phyloP scores from a whole-genome alignment of 2,888 invertebrate genomes.

The Galerucella calmariensis region DNA sequence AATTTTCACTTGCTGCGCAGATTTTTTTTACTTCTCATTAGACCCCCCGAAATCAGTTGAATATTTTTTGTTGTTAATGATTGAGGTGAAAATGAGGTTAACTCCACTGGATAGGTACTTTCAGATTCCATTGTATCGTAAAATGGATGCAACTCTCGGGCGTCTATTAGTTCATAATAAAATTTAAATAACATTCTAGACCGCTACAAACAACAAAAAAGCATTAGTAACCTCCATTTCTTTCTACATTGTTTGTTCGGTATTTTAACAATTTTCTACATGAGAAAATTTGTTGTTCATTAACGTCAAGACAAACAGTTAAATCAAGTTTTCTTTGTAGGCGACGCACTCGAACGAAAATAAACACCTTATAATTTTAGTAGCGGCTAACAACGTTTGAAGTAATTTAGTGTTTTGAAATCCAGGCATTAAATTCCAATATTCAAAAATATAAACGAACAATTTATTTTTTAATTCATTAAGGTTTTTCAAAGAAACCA shows the following conservation, averaged over 20 bases:
- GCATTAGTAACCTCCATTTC: background rate
- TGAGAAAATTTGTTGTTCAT: slow-evolving; percentile 32
- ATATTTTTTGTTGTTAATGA: no score
- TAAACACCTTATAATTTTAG: slow-evolving; percentile 29
- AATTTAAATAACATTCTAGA: background rate
- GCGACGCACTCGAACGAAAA: slow-evolving; percentile 28
- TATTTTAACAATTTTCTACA: slow-evolving; percentile 6
- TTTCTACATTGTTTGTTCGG: background rate
- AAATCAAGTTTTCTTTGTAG: slow-evolving; percentile 24
- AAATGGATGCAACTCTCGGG: background rate
- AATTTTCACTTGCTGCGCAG: no score
- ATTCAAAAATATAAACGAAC: background rate
- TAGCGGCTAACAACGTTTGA: slow-evolving; percentile 7
- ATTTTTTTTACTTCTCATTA: no score
- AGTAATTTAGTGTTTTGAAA: slow-evolving; percentile 9
- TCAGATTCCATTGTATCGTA: background rate
- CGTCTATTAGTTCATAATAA: background rate
- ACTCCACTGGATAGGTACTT: background rate
- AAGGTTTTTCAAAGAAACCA: no score
- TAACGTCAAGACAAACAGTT: slow-evolving; percentile 21
- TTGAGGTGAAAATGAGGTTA: background rate
- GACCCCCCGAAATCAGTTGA: no score
- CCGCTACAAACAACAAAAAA: background rate
- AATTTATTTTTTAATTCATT: background rate
- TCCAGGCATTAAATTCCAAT: background rate